Base-by-base conservation (phyloP, 1,140 invertebrate genomes). In the Pygmarrhopalites habei region DNA sequence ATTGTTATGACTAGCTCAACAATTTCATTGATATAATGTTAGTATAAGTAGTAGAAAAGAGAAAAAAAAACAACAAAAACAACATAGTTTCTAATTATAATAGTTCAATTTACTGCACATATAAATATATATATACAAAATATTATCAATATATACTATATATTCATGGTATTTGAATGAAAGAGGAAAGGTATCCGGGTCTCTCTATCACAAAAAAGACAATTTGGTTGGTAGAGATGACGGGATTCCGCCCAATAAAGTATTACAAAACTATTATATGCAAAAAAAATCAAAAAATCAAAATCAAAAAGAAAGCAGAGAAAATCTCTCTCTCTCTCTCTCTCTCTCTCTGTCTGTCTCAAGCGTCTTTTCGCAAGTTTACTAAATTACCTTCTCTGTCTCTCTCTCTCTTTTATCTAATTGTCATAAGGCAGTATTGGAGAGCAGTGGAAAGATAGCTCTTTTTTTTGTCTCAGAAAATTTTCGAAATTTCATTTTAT, bases 211-310 rank as follows among this genome's bases (percentile, higher is more conserved):
- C 21, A 52, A 10, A 52, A 35, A 35, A 35, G 32, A 39, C n/a
- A n/a, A 35, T n/a, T 60, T 29, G n/a, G n/a, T n/a, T 55, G 47
- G 26, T 39, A 32, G 32, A 49, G 61, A 60, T 58, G 58, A 64
- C 58, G 62, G 66, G 66, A 68, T 60, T 68, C 66, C 66, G 66
- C 66, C 66, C 66, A 68, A 66, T 69, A 69, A 66, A 52, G 49
- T 52, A 26, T 52, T 10, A 52, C 14, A 17, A 52, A 52, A 52
- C 23, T 25, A 52, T 26, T 29, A 19, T 7, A 35, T 15, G 32
- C 5, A 35, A 35, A 35, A 35, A 7, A 5, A 7, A 7, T 35
- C 5, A 35, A 35, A 64, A 57, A n/a, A n/a, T n/a, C n/a, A 61
- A 65, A 56, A 19, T 30, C n/a, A 39, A 51, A 46, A 65, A 59